phyloP scores from a whole-genome alignment of 2,888 invertebrate genomes.

The Heterodera filipjevi region DNA sequence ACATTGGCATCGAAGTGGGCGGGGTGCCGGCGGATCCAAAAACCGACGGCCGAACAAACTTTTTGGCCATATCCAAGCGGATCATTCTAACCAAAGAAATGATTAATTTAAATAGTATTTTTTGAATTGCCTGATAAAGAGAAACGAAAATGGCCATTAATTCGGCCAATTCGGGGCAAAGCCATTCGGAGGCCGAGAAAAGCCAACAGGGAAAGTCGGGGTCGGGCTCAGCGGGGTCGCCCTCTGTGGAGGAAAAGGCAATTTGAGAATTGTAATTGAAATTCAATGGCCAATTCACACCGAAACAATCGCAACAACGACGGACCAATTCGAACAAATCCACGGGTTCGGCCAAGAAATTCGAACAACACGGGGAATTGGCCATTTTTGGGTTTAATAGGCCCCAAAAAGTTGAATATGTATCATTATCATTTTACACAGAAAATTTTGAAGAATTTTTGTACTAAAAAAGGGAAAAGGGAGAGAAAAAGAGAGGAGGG shows the following conservation, averaged over 20 bases:
- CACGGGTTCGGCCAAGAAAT: constrained; percentile 31
- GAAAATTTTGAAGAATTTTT: background rate
- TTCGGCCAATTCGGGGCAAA: constrained; percentile 21
- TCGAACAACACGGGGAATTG: background rate
- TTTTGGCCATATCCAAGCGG: constrained; percentile 36
- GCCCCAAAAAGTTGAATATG: background rate
- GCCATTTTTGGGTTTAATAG: background rate
- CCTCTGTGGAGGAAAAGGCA: constrained; percentile 21
- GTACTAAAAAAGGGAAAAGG: background rate
- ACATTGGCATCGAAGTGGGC: constrained; percentile 70
- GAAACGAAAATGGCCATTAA: constrained; percentile 26
- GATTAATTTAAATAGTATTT: background rate
- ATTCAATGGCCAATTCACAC: constrained; percentile 21
- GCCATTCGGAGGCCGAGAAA: constrained; percentile 27
- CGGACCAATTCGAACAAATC: constrained; percentile 41
- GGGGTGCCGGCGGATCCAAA: constrained; percentile 70
- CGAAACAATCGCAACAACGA: constrained; percentile 47
- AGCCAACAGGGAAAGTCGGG: constrained; percentile 56
- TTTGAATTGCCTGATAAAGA: constrained; percentile 25
- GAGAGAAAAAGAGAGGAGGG: background rate
- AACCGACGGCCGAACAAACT: constrained; percentile 66
- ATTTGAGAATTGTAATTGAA: background rate
- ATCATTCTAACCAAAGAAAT: constrained; percentile 39
- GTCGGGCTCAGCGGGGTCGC: constrained; percentile 41
- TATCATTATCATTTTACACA: constrained; percentile 9